Percentiles rank a stretch among this genome's conserved stretches.
These are phyloP conservation scores for Hippocampus barbouri DNA, from an alignment of 2,113 vertebrate genomes.

Conservation along the genomic window DNA sequence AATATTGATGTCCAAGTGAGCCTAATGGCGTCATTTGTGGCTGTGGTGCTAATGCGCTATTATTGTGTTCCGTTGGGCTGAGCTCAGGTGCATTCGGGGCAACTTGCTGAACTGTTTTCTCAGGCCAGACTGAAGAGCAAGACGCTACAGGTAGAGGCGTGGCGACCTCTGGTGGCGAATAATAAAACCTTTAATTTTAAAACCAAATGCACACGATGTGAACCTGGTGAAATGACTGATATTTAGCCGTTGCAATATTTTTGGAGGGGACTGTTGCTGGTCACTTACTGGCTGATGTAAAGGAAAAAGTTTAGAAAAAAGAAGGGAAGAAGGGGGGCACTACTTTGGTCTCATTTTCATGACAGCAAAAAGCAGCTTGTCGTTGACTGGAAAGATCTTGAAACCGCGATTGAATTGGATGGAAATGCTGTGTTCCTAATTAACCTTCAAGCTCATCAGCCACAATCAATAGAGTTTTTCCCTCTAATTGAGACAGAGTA, in stretches of 20 bases:
- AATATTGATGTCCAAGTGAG: conserved; percentile 72
- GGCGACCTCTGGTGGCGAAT: conserved; percentile 63
- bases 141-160: conserved; percentile 20
- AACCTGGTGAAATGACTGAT: too few relatives aligned
- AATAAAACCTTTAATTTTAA: background rate
- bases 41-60: conserved; percentile 73
- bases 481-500: conserved; percentile 72
- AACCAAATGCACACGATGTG: conserved; percentile 1
- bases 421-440: conserved; percentile 68
- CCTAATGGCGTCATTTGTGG: conserved; percentile 77
- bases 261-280: too few relatives aligned
- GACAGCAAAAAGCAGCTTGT: conserved; percentile 14
- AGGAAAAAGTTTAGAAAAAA: too few relatives aligned
- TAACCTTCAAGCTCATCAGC: conserved; percentile 75
- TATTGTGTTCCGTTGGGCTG: conserved; percentile 75
- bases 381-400: conserved; percentile 6
- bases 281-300: too few relatives aligned
- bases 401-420: conserved; percentile 7
- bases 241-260: too few relatives aligned
- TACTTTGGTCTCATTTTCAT: background rate
- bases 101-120: conserved; percentile 48
- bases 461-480: conserved; percentile 70
- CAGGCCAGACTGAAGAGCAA: conserved; percentile 24
- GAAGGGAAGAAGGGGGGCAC: background rate
- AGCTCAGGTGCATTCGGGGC: conserved; percentile 73